Evolutionary conservation across 2,797 vertebrate genomes (phyloP).

Genomic region (Zonotrichia albicollis): DNA sequence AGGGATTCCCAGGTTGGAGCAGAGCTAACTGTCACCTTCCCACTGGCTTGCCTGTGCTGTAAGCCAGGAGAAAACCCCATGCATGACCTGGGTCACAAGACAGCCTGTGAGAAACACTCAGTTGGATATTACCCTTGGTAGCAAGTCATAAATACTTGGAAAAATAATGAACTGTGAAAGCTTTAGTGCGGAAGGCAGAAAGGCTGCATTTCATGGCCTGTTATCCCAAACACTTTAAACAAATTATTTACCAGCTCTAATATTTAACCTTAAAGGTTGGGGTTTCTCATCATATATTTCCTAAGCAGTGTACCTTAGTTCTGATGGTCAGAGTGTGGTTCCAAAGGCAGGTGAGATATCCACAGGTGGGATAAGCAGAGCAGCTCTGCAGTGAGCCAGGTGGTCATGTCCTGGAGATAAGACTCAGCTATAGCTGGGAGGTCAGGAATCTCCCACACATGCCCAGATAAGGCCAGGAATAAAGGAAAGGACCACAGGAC

Average conservation of each 20-base stretch:
- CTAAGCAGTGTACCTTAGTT: neutral
- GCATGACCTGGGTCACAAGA: neutral
- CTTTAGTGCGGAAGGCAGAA: neutral
- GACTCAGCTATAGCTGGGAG: neutral
- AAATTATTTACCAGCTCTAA: neutral
- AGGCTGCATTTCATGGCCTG: neutral
- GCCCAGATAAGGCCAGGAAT: neutral
- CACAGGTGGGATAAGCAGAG: neutral
- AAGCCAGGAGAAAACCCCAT: neutral
- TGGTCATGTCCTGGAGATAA: accelerated
- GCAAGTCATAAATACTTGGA: neutral
- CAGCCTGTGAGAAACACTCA: neutral
- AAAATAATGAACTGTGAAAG: neutral
- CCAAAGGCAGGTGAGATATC: neutral
- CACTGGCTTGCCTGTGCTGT: neutral
- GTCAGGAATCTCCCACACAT: accelerated
- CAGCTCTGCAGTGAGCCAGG: neutral
- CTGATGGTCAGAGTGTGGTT: neutral
- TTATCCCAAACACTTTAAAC: neutral
- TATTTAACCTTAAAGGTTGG: neutral
- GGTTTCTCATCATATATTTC: neutral
- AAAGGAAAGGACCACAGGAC: neutral
- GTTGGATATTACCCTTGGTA: neutral
- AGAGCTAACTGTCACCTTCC: neutral
- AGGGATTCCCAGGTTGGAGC: neutral